Evolutionary conservation across 2,888 invertebrate genomes (phyloP), one percentile per base, ranked within the genome.

Genomic region (Drosophila kanekoi): DNA sequence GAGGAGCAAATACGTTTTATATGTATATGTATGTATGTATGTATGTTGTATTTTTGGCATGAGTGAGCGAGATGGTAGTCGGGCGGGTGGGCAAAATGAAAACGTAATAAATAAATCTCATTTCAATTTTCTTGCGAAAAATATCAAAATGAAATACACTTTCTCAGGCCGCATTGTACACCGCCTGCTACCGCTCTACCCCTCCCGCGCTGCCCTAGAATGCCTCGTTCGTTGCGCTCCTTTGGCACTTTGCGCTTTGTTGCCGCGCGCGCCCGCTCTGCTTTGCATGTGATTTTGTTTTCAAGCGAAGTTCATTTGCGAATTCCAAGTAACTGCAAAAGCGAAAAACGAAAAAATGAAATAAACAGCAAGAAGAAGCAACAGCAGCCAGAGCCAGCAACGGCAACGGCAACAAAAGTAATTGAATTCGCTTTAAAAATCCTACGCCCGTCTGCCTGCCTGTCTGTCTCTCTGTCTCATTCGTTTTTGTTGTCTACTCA

Each of bases 41-140:
- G n/a, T n/a, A n/a, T n/a, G n/a, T n/a, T n/a, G n/a, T n/a, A n/a
- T n/a, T n/a, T n/a, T n/a, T n/a, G n/a, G n/a, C n/a, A n/a, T n/a
- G n/a, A n/a, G n/a, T n/a, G n/a, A n/a, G 4, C 4, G 28, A 14
- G 35, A 11, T 32, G 20, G 20, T 8, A 11, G 43, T 33, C 2
- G 18, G 10, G 58, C 13, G 23, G 33, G 60, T 20, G 44, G 44
- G 35, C 48, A 44, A 66, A 67, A 79, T 67, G 63, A 66, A 79
- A 89, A 85, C 82, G 74, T 82, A 89, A 85, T 85, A 88, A 84
- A 84, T 84, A 85, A 89, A 89, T 85, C 85, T 89, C 83, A 89
- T 85, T 89, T 85, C 74, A 85, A 87, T 84, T 89, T 84, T 89
- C 85, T 72, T 72, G 79, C 61, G 87, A 89, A 84, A 89, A 87